These are phyloP conservation scores for Caranx melampygus DNA, from an alignment of 2,113 vertebrate genomes.

Conservation along the genomic window DNA sequence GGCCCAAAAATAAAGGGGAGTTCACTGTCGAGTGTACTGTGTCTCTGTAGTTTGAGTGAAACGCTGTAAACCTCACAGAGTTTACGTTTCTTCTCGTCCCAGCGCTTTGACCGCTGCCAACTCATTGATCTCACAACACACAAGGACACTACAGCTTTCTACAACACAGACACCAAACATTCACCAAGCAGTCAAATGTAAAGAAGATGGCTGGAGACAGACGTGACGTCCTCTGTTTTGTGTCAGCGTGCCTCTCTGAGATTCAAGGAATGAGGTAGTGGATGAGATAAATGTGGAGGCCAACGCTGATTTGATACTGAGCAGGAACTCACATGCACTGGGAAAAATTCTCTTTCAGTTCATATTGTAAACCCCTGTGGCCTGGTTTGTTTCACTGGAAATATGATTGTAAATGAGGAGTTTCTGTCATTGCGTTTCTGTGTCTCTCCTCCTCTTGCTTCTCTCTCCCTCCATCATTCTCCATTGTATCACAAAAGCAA, in stretches of 20 bases:
- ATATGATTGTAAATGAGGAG: slow-evolving; percentile 19
- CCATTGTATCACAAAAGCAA: slow-evolving; percentile 44
- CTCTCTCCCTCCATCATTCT: slow-evolving; percentile 14
- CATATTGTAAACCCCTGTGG: slow-evolving; percentile 29
- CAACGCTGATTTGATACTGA: slow-evolving; percentile 50
- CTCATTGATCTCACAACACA: slow-evolving; percentile 44
- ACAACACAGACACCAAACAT: slow-evolving; percentile 6
- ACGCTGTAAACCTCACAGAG: background rate
- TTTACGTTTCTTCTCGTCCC: slow-evolving; percentile 7
- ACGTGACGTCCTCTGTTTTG: slow-evolving; percentile 60
- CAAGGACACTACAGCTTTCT: slow-evolving; percentile 9
- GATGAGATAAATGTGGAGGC: slow-evolving; percentile 42
- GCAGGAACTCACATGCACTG: slow-evolving; percentile 49
- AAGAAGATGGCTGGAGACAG: slow-evolving; percentile 43
- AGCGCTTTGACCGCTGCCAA: slow-evolving; percentile 29
- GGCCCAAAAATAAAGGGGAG: background rate
- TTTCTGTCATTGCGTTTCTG: slow-evolving; percentile 16
- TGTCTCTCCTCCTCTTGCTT: background rate
- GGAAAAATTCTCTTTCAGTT: slow-evolving; percentile 19
- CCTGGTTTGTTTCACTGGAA: slow-evolving; percentile 61
- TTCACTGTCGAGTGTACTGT: too few species aligned
- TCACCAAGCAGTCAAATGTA: slow-evolving; percentile 4
- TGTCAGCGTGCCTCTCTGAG: slow-evolving; percentile 51
- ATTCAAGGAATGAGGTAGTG: slow-evolving; percentile 50
- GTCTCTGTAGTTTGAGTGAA: slow-evolving; percentile 5